Evolutionary conservation across 2,113 vertebrate genomes (phyloP).

Genomic region (Dinomys branickii): DNA sequence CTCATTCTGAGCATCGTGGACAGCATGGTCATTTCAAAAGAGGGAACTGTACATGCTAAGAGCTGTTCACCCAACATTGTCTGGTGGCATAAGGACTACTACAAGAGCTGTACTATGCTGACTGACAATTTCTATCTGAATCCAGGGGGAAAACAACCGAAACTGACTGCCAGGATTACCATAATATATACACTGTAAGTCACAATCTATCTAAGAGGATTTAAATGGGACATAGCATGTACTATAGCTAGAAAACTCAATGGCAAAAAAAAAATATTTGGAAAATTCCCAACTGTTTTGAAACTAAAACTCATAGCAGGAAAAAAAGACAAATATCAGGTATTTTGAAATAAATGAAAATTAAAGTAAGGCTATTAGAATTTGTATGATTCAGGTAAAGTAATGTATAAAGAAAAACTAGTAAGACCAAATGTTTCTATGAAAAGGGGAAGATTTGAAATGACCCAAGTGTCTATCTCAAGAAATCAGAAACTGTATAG

Average conservation of each 20-base stretch:
- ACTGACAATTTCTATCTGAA: background rate
- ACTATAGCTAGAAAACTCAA: background rate
- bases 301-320: background rate
- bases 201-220: background rate
- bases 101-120: background rate
- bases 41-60: background rate
- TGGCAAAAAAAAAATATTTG: background rate
- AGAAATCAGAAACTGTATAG: background rate
- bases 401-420: background rate
- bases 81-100: background rate
- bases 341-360: slow-evolving; percentile 5
- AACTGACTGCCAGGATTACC: background rate
- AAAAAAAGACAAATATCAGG: background rate
- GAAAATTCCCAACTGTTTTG: background rate
- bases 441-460: background rate
- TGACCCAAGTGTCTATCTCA: background rate
- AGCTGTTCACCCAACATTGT: background rate
- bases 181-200: background rate
- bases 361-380: slow-evolving; percentile 7
- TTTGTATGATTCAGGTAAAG: background rate
- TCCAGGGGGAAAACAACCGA: background rate
- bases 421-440: background rate
- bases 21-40: background rate
- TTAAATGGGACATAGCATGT: background rate
- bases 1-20: background rate